A percentile compares a stretch with the other conserved stretches of the same genome.
These are phyloP conservation scores for Himantopus leucocephalus DNA, from an alignment of 2,113 vertebrate genomes.

Conservation along the genomic window DNA sequence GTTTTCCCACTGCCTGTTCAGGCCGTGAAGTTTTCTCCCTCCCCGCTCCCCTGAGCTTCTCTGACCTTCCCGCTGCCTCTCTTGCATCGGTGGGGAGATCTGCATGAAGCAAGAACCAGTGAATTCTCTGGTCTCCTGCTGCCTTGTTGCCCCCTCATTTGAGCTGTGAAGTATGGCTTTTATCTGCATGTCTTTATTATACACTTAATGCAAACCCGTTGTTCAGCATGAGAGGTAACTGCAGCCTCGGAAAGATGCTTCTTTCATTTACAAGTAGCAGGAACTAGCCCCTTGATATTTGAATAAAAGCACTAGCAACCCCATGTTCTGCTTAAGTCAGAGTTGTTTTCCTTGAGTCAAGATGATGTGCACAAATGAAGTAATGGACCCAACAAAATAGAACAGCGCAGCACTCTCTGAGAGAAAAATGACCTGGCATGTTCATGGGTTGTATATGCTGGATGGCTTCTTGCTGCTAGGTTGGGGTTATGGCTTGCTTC, in stretches of 20 bases:
- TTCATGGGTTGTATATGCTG: not conserved
- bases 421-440: accelerated
- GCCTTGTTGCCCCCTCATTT: not conserved
- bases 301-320: not conserved
- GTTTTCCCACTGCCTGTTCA: not conserved
- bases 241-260: not conserved
- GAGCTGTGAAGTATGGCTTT: not conserved
- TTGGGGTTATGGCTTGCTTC: not conserved
- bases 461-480: not conserved
- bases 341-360: not conserved
- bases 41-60: not conserved
- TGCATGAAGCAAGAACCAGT: not conserved
- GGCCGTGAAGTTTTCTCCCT: not conserved
- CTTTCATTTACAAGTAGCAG: not conserved
- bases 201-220: not conserved
- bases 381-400: not conserved
- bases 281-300: not conserved
- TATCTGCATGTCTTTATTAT: not conserved
- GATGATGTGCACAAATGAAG: not conserved
- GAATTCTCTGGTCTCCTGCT: not conserved
- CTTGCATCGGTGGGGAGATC: not conserved
- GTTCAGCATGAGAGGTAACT: not conserved
- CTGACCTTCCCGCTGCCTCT: not conserved
- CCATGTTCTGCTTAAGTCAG: not conserved
- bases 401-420: not conserved